Percentiles rank a stretch among this genome's conserved stretches.
Conservation (phyloP, 1,140 invertebrate species). For the Drosophila orena region DNA sequence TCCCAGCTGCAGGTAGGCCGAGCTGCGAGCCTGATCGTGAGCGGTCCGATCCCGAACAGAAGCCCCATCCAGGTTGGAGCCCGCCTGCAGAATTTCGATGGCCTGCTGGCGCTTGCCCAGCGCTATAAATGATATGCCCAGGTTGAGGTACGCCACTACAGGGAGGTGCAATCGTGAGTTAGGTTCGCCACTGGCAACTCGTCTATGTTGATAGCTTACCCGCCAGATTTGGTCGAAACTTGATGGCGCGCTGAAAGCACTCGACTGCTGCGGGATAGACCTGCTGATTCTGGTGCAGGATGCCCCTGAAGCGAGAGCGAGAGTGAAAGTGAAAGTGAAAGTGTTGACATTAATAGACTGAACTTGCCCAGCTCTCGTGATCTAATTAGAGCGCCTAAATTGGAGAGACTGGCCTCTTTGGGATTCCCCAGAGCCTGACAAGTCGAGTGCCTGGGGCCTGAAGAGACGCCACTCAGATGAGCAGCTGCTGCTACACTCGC, state of each 20-base stretch:
- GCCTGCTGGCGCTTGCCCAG: slow-evolving; percentile 93
- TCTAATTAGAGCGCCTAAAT: slow-evolving; percentile 66
- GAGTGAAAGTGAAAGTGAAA: slow-evolving; percentile 29
- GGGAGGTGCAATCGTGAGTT: background rate
- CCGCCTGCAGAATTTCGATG: slow-evolving; percentile 91
- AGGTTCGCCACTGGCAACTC: too few species aligned
- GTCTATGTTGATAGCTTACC: slow-evolving; percentile 88
- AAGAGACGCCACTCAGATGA: slow-evolving; percentile 19
- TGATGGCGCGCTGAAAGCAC: slow-evolving; percentile 96
- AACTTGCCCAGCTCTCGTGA: slow-evolving; percentile 61
- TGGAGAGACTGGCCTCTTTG: slow-evolving; percentile 38
- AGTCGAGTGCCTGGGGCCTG: slow-evolving; percentile 34
- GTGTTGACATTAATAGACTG: slow-evolving; percentile 70
- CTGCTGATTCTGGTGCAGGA: slow-evolving; percentile 95
- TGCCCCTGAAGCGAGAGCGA: slow-evolving; percentile 91
- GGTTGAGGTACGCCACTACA: slow-evolving; percentile 97
- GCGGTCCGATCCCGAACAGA: slow-evolving; percentile 94
- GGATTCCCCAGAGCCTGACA: slow-evolving; percentile 21
- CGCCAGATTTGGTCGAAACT: slow-evolving; percentile 96
- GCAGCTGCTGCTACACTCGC: slow-evolving; percentile 8
- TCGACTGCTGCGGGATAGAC: slow-evolving; percentile 95
- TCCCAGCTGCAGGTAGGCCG: slow-evolving; percentile 96
- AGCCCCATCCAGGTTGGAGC: slow-evolving; percentile 93
- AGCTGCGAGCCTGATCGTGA: slow-evolving; percentile 95
- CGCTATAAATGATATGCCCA: slow-evolving; percentile 94